phyloP scores from a whole-genome alignment of 2,888 invertebrate species.

The Actias luna region DNA sequence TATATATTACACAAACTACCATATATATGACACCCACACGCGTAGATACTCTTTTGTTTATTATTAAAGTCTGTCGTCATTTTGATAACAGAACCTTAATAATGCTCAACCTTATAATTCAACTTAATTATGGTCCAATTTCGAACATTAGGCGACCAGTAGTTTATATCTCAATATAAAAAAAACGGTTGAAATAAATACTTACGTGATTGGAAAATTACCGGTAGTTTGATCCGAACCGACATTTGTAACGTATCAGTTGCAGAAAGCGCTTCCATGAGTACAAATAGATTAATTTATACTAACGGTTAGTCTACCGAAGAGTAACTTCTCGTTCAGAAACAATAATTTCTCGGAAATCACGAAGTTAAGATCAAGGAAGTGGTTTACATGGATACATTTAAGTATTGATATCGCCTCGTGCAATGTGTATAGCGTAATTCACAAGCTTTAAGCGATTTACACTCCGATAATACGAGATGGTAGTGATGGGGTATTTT shows the following conservation, averaged over 20 bases:
- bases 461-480: too few species aligned
- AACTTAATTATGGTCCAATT: too few species aligned
- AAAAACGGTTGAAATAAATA: neutral
- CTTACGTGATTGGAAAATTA: neutral
- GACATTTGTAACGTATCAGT: neutral
- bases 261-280: neutral
- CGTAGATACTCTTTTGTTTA: too few species aligned
- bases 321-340: neutral
- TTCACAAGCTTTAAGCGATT: neutral
- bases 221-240: neutral
- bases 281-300: neutral
- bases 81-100: too few species aligned
- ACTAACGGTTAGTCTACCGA: neutral
- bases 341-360: conserved; percentile 3
- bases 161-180: neutral
- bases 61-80: too few species aligned
- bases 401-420: neutral
- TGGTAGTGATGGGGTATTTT: too few species aligned
- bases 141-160: too few species aligned
- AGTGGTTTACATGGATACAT: neutral
- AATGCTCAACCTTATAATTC: too few species aligned
- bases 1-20: too few species aligned
- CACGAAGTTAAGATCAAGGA: conserved; percentile 4
- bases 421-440: neutral
- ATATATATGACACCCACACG: too few species aligned